These are phyloP conservation scores for Brachystomella parvula DNA, from an alignment of 1,140 invertebrate species.

Conservation along the genomic window DNA sequence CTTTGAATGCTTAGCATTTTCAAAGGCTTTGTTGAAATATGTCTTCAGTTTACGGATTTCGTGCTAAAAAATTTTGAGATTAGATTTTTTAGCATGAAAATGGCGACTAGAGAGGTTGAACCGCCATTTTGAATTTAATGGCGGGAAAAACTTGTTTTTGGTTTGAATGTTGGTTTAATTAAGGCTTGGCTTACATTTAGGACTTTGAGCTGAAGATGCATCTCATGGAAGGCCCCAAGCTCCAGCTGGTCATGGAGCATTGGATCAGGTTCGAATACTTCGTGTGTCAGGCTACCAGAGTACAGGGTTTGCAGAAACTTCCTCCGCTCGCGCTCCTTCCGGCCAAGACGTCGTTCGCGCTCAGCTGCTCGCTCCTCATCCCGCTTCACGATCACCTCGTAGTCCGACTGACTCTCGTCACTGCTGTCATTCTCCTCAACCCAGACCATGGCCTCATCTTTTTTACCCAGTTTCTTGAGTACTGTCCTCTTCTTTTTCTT, in stretches of 20 bases:
- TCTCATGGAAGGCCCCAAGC: constrained; percentile 8
- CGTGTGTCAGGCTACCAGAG: background rate
- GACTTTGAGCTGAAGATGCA: background rate
- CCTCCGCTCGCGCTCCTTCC: background rate
- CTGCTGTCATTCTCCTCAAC: constrained; percentile 1
- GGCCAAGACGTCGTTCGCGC: background rate
- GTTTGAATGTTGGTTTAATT: too few relatives aligned
- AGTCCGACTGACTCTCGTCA: background rate
- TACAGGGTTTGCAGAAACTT: background rate
- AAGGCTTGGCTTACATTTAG: constrained; percentile 4
- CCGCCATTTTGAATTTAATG: too few relatives aligned
- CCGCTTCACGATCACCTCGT: background rate
- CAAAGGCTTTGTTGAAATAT: constrained; percentile 29
- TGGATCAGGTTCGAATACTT: background rate
- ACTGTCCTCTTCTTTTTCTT: background rate
- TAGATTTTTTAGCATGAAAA: background rate
- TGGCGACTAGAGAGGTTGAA: background rate
- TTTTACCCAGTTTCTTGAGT: background rate
- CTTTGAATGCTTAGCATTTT: constrained; percentile 21
- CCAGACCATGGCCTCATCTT: background rate
- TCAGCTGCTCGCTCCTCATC: background rate
- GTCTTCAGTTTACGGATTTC: constrained; percentile 31
- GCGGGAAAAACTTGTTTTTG: too few relatives aligned
- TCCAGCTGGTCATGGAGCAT: constrained; percentile 18
- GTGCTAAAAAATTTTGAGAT: constrained; percentile 14